These are phyloP conservation scores for Psittacus erithacus DNA, from an alignment of 2,113 vertebrate genomes.

Conservation along the genomic window DNA sequence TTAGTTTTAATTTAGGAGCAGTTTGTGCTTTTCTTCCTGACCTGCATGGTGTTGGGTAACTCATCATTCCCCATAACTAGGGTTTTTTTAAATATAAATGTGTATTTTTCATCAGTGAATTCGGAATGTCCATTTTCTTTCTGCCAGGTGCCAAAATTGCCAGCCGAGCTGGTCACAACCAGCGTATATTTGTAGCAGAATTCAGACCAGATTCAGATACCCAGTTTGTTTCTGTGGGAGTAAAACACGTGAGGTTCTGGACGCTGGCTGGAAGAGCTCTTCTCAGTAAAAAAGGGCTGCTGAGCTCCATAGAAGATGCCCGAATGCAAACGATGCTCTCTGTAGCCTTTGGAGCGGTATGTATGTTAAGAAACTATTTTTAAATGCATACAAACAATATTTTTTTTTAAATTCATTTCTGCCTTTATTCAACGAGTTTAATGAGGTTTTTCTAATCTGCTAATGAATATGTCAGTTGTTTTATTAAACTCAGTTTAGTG, in stretches of 20 bases:
- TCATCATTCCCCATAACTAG: not conserved
- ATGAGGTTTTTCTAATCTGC: not conserved
- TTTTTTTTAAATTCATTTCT: not conserved
- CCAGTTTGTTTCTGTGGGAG: slow-evolving; percentile 96
- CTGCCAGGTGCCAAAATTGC: slow-evolving; percentile 93
- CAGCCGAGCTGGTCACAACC: slow-evolving; percentile 88
- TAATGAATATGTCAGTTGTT: not conserved
- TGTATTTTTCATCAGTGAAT: not conserved
- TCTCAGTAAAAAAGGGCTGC: slow-evolving; percentile 93
- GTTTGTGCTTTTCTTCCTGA: not conserved
- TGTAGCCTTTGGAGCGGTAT: slow-evolving; percentile 96
- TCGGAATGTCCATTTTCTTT: not conserved
- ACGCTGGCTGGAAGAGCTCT: slow-evolving; percentile 91
- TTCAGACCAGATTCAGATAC: slow-evolving; percentile 97
- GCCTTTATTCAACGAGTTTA: not conserved
- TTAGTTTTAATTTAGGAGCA: not conserved
- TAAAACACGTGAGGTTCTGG: slow-evolving; percentile 98
- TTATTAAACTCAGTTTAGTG: not conserved
- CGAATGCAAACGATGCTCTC: slow-evolving; percentile 98
- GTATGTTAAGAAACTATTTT: slow-evolving; percentile 63
- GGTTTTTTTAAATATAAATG: not conserved
- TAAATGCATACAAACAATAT: not conserved
- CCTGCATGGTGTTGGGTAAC: not conserved
- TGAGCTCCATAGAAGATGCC: slow-evolving; percentile 90
- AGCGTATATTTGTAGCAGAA: slow-evolving; percentile 97